A percentile compares a stretch with the other conserved stretches of the same genome.
Conservation (phyloP, 2,888 invertebrate genomes). For the Caradrina clavipalpis region DNA sequence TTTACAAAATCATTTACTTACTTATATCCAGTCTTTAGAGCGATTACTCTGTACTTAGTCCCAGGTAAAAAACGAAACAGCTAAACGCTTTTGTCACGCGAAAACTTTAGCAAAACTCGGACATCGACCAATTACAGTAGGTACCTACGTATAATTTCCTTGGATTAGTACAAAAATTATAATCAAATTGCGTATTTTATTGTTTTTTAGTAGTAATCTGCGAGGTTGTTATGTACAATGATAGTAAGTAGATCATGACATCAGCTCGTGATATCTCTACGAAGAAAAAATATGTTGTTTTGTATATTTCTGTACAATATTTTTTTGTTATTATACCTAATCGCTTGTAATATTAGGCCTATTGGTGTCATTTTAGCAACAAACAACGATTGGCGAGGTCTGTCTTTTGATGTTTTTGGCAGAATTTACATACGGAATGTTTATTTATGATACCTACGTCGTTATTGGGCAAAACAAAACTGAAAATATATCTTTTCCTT, state of each 20-base stretch:
- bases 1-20: too few relatives aligned
- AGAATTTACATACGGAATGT: too few relatives aligned
- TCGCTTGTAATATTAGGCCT: conserved; percentile 4
- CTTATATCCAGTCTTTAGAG: not conserved
- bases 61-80: not conserved
- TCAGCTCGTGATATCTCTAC: conserved; percentile 33
- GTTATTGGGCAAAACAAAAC: not conserved
- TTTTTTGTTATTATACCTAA: conserved; percentile 7
- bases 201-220: conserved; percentile 27
- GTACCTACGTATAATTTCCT: conserved; percentile 5
- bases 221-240: conserved; percentile 14
- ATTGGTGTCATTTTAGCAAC: not conserved
- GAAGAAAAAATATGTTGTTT: conserved; percentile 41
- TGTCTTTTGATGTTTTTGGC: not conserved
- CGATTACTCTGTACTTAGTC: not conserved
- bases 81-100: not conserved
- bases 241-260: conserved; percentile 32
- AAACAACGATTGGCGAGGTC: not conserved
- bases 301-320: conserved; percentile 6
- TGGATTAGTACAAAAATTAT: not conserved
- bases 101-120: not conserved
- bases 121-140: not conserved
- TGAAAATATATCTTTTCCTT: not conserved
- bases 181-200: conserved; percentile 13
- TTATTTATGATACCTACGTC: not conserved